Base-by-base conservation (phyloP, 2,888 invertebrate species). In the Trissonchulus sp. region DNA sequence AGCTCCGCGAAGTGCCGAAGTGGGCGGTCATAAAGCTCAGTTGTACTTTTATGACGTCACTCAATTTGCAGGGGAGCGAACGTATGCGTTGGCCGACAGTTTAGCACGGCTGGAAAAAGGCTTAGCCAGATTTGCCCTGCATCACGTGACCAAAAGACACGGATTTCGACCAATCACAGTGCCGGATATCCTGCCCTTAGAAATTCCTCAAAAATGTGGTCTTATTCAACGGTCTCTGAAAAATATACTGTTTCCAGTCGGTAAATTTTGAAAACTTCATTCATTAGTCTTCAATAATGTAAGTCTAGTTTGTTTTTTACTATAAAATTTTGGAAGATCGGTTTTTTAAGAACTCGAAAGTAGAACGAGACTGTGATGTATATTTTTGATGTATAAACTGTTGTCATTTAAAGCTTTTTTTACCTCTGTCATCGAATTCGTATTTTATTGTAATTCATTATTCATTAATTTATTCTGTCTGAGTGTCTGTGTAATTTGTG, bases 151-250 rank as follows among this genome's bases (percentile, higher is more conserved):
- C 18, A 65, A 72, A 34, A 30, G n/a, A 63, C 77, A 71, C 72
- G 68, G 73, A 2, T 79, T 80, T 63, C 31, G 71, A 63, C 71
- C 76, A 33, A 80, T 83, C 34, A 76, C 76, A 2, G 80, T 82
- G 30, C 78, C 81, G 15, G 83, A 83, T 76, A 76, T 84, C 34
- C 78, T 83, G 1, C 78, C 81, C 0, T 74, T 74, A 3, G 77
- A 79, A 23, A 79, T 82, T 0, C 81, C 82, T 1, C 76, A 76
- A 18, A 80, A 80, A 1, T 83, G 83, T 74, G 82, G 83, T 31
- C 77, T 83, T 2, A 76, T 78, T 71, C 78, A 78, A 23, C 15
- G 73, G n/a, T 71, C 75, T 18, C 30, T 37, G 33, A 69, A 34
- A 2, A 65, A 65, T 8, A 74, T 74, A 15, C 38, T 74, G 28